These are phyloP conservation scores for Gallinago solitaria DNA, from an alignment of 2,797 vertebrate genomes.

Conservation along the genomic window DNA sequence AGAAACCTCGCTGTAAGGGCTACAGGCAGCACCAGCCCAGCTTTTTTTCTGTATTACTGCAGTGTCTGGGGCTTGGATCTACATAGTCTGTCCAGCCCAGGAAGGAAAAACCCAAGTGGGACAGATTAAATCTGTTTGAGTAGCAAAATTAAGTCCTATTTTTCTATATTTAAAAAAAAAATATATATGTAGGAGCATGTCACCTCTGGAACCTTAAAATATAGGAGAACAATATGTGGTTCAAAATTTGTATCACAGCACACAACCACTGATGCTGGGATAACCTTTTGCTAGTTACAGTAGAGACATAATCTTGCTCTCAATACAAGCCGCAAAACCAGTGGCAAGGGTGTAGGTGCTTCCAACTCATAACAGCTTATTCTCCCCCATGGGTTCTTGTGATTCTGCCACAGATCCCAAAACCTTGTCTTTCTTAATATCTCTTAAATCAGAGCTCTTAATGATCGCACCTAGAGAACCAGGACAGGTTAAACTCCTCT, in stretches of 20 bases:
- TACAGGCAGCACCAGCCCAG: fast-evolving
- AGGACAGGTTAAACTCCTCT: background rate
- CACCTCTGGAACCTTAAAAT: background rate
- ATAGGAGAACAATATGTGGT: background rate
- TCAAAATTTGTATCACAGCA: background rate
- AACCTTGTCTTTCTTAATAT: background rate
- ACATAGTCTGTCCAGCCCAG: background rate
- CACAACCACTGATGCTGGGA: background rate
- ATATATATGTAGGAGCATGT: background rate
- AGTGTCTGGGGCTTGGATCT: background rate
- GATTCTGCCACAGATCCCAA: background rate
- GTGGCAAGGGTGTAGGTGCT: background rate
- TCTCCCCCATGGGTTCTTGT: background rate
- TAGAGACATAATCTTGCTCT: background rate
- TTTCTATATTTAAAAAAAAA: background rate
- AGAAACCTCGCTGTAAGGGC: background rate
- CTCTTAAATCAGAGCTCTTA: background rate
- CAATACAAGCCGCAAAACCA: background rate
- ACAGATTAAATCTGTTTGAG: background rate
- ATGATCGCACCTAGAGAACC: background rate
- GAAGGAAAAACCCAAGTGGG: background rate
- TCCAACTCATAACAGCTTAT: background rate
- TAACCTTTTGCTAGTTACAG: background rate
- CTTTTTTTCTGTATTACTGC: background rate
- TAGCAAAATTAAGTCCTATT: background rate